Base-by-base conservation (phyloP, 1,140 invertebrate genomes). In the Zaprionus nigranus region DNA sequence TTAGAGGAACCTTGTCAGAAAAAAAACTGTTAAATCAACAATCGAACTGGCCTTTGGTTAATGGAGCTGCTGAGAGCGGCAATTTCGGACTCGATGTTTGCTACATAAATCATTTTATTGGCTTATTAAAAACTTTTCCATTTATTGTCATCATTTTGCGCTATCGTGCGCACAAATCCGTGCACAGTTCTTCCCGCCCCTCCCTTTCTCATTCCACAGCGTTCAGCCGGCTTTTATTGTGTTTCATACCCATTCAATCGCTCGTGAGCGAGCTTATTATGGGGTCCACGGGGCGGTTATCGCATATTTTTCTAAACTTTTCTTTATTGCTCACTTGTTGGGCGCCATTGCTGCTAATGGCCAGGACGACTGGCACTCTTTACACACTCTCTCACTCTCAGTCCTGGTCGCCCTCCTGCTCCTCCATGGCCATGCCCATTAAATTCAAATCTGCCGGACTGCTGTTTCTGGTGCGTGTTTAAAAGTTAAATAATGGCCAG, bases 101-200 rank as follows among this genome's bases (percentile, higher is more conserved):
- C 82, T 66, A 78, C 69, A 92, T 92, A 92, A 92, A 92, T 92
- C 90, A 92, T 88, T 92, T 90, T 91, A 92, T 85, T 87, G 85
- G 86, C 86, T 91, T 92, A 92, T 88, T 90, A 92, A 92, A 92
- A 92, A 92, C 81, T 92, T 92, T 92, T 92, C 81, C 90, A 92
- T 91, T 92, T 90, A 92, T 91, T 92, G 90, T 92, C 90, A 90
- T 92, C 83, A 90, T 92, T 92, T 90, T 90, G 85, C 85, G 86
- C 82, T 90, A 90, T 90, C 85, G 86, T 82, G 86, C 85, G 86
- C 85, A 90, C 86, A 90, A 90, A 90, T 85, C 86, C 82, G 75
- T 90, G 85, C 85, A 72, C 84, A 80, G 72, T 82, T 84, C 62
- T 61, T 20, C 61, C 26, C 38, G n/a, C 46, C 22, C 22, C 20